Evolutionary conservation across 2,113 vertebrate genomes (phyloP).

Genomic region (Paracanthobrama guichenoti): DNA sequence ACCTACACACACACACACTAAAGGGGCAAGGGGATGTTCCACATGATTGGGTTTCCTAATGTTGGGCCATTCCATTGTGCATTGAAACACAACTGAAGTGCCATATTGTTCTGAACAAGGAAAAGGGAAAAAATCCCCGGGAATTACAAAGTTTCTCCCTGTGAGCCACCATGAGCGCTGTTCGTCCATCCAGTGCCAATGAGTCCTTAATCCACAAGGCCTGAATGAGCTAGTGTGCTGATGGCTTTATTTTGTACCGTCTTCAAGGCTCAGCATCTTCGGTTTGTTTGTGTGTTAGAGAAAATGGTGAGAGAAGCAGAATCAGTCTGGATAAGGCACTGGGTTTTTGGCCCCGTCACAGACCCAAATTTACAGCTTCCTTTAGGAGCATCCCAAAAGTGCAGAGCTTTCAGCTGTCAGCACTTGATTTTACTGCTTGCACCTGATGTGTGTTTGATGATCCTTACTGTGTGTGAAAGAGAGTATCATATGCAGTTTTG

Average conservation of each 20-base stretch:
- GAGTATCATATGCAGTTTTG: slow-evolving; percentile 13
- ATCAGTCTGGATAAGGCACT: slow-evolving; percentile 21
- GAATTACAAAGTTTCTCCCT: slow-evolving; percentile 46
- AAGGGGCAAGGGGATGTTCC: slow-evolving; percentile 48
- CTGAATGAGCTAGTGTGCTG: slow-evolving; percentile 49
- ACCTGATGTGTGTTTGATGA: background rate
- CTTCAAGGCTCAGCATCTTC: slow-evolving; percentile 14
- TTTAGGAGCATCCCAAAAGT: slow-evolving; percentile 22
- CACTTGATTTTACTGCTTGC: slow-evolving; percentile 9
- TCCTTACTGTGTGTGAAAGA: background rate
- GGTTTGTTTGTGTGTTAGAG: slow-evolving; percentile 10
- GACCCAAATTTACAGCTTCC: slow-evolving; percentile 47
- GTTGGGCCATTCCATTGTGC: slow-evolving; percentile 51
- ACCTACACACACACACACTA: slow-evolving; percentile 22
- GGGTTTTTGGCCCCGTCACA: slow-evolving; percentile 17
- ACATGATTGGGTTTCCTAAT: slow-evolving; percentile 59
- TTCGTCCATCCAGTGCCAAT: slow-evolving; percentile 17
- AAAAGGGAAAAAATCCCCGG: slow-evolving; percentile 21
- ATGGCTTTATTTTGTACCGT: slow-evolving; percentile 44
- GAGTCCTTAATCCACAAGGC: slow-evolving; percentile 46
- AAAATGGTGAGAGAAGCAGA: slow-evolving; percentile 37
- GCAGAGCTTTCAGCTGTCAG: slow-evolving; percentile 45
- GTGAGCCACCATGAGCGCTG: background rate
- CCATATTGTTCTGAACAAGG: slow-evolving; percentile 50
- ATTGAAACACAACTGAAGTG: slow-evolving; percentile 53